Evolutionary conservation across 2,888 invertebrate species (phyloP).

Genomic region (Seladonia tumulorum): DNA sequence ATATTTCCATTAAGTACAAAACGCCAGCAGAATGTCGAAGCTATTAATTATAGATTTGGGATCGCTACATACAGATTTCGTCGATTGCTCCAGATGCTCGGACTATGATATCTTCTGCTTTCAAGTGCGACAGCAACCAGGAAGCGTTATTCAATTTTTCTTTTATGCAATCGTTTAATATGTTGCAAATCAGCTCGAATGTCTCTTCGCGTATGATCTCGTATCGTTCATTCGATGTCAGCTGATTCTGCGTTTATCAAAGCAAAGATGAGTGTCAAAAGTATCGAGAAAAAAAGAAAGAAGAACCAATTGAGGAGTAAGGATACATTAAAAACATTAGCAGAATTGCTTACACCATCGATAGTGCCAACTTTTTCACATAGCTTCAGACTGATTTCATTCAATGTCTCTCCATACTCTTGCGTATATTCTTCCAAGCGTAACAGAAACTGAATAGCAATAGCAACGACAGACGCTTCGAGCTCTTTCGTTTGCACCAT

Average conservation of each 20-base stretch:
- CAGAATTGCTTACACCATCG: conserved; percentile 80
- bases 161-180: conserved; percentile 83
- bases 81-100: conserved; percentile 67
- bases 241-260: conserved; percentile 57
- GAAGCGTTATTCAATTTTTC: conserved; percentile 76
- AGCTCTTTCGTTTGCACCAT: conserved; percentile 69
- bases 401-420: conserved; percentile 77
- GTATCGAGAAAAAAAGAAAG: neutral
- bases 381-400: conserved; percentile 84
- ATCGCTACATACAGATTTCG: conserved; percentile 69
- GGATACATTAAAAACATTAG: neutral
- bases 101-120: conserved; percentile 76
- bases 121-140: conserved; percentile 78
- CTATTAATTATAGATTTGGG: neutral
- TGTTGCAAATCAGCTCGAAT: conserved; percentile 79
- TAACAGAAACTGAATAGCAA: conserved; percentile 75
- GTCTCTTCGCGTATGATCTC: conserved; percentile 82
- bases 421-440: conserved; percentile 76
- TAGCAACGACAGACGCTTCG: conserved; percentile 64
- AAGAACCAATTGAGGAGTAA: neutral
- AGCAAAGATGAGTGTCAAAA: neutral
- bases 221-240: conserved; percentile 65
- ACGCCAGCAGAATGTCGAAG: neutral
- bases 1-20: neutral
- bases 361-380: conserved; percentile 83